Evolutionary conservation across 2,888 invertebrate genomes (phyloP).

Genomic region (Gymnosoma rotundatum): DNA sequence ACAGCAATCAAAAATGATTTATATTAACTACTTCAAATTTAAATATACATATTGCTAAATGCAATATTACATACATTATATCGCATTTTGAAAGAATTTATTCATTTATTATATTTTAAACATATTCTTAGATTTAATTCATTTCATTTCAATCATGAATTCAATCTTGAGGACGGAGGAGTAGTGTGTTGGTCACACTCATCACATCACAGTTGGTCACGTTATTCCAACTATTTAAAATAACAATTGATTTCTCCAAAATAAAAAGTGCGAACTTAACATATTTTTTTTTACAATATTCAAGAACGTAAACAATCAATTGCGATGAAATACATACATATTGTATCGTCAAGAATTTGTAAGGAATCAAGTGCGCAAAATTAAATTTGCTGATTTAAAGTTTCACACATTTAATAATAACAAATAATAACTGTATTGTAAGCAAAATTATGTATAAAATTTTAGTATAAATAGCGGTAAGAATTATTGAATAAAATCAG

Average conservation of each 20-base stretch:
- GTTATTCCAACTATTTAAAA: conserved; percentile 2
- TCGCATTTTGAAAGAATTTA: no score
- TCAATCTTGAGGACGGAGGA: no score
- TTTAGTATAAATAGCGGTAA: conserved; percentile 2
- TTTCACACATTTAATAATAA: conserved; percentile 2
- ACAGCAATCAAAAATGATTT: no score
- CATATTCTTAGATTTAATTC: background rate
- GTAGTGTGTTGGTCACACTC: background rate
- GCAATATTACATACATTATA: no score
- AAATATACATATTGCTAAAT: no score
- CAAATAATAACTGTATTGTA: background rate
- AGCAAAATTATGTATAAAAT: background rate
- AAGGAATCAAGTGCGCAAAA: background rate
- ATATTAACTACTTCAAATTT: no score
- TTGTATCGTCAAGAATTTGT: background rate
- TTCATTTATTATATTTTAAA: no score
- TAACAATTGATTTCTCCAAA: conserved; percentile 2
- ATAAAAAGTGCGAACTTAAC: background rate
- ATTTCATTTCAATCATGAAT: no score
- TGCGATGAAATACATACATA: background rate
- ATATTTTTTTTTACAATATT: no score
- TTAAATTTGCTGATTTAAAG: background rate
- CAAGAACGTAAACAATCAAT: background rate
- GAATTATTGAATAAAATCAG: background rate
- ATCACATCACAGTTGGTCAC: conserved; percentile 1